Conservation (phyloP, 23 tunicate genomes). For the Halocynthia aurantium region DNA sequence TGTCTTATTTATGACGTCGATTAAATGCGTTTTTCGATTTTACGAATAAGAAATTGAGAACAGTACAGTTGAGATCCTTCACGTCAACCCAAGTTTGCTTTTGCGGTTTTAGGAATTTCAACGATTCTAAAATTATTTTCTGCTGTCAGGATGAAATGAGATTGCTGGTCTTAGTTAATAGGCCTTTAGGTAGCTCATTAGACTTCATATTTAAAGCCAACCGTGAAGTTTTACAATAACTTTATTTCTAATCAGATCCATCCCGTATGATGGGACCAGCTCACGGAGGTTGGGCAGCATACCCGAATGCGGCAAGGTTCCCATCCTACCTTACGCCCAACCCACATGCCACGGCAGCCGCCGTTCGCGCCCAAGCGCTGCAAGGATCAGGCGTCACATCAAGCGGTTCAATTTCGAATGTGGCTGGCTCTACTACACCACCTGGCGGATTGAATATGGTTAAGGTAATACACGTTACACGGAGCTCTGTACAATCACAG, state of each 20-base stretch:
- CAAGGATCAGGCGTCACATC: slow-evolving; percentile 19
- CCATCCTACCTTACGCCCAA: slow-evolving; percentile 44
- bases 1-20: no score
- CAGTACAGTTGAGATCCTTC: no score
- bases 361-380: slow-evolving; percentile 40
- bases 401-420: slow-evolving; percentile 15
- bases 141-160: no score
- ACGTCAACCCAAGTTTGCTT: no score
- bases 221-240: background rate
- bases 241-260: slow-evolving; percentile 37
- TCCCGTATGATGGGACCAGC: slow-evolving; percentile 52
- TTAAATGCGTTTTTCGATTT: no score
- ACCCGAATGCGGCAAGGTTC: slow-evolving; percentile 54
- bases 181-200: no score
- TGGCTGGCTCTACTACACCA: slow-evolving; percentile 87
- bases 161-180: no score
- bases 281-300: slow-evolving; percentile 72
- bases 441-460: slow-evolving; percentile 79
- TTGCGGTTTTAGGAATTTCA: no score
- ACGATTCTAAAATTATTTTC: no score
- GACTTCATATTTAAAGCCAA: no score
- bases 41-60: no score
- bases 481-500: no score
- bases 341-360: slow-evolving; percentile 62
- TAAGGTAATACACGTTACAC: slow-evolving; percentile 32